Evolutionary conservation across 2,888 invertebrate species (phyloP).

Genomic region (Junonia oenone): DNA sequence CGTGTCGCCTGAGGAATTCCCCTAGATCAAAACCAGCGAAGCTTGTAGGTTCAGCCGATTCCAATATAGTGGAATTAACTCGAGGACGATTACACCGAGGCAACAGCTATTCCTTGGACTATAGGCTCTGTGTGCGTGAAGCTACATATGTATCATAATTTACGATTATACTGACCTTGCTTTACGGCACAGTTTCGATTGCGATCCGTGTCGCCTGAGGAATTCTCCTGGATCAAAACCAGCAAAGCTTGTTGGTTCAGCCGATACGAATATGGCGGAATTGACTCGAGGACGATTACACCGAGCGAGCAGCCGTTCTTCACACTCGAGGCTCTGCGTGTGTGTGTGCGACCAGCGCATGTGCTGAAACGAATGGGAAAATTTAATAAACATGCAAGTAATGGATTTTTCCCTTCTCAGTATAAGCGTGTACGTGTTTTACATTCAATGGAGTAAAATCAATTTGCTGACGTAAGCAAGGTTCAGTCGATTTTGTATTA

Average conservation of each 20-base stretch:
- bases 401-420: neutral
- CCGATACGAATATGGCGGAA: constrained; percentile 91
- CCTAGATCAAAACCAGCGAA: constrained; percentile 89
- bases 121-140: constrained; percentile 83
- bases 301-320: constrained; percentile 77
- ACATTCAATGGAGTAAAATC: neutral
- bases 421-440: neutral
- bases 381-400: constrained; percentile 7
- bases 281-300: constrained; percentile 88
- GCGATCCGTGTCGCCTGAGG: constrained; percentile 87
- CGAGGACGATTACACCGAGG: constrained; percentile 84
- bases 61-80: constrained; percentile 92
- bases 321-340: constrained; percentile 82
- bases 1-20: constrained; percentile 88
- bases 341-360: constrained; percentile 85
- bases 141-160: neutral
- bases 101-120: constrained; percentile 80
- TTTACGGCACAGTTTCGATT: constrained; percentile 88
- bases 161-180: constrained; percentile 72
- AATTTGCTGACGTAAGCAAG: neutral
- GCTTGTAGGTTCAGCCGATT: constrained; percentile 85
- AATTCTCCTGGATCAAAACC: constrained; percentile 90
- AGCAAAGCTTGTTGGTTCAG: constrained; percentile 86
- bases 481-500: neutral
- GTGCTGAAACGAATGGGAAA: constrained; percentile 69